Percentiles rank a stretch among this genome's conserved stretches.
Conservation (phyloP, 2,888 invertebrate species). For the Perithous albicinctus region DNA sequence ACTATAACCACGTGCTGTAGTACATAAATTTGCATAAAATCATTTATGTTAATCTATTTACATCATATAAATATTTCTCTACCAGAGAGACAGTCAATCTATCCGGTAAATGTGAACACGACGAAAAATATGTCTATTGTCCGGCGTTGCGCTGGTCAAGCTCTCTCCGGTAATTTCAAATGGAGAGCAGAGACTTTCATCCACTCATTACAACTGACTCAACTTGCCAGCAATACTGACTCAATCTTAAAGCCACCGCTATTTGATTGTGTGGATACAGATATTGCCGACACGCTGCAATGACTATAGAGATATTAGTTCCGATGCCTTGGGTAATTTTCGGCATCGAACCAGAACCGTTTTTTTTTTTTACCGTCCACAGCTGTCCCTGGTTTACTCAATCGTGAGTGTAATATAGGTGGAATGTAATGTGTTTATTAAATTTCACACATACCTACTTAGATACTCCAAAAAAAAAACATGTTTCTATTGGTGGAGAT, state of each 20-base stretch:
- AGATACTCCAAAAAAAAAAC: neutral
- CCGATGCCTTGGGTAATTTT: constrained; percentile 62
- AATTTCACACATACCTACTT: constrained; percentile 31
- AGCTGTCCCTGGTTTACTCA: constrained; percentile 25
- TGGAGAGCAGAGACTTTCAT: too few species aligned
- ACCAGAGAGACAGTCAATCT: too few species aligned
- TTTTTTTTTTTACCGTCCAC: constrained; percentile 50
- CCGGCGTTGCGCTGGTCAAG: too few species aligned
- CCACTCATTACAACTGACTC: constrained; percentile 7
- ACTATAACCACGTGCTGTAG: too few species aligned
- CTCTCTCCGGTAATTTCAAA: too few species aligned
- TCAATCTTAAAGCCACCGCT: constrained; percentile 7
- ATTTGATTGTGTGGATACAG: neutral
- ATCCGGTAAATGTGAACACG: too few species aligned
- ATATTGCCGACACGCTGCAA: constrained; percentile 15
- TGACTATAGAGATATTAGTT: constrained; percentile 27
- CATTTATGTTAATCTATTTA: too few species aligned
- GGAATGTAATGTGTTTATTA: constrained; percentile 34
- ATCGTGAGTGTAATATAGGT: constrained; percentile 2
- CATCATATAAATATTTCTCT: too few species aligned
- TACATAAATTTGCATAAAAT: too few species aligned
- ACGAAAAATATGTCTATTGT: too few species aligned
- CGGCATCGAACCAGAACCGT: constrained; percentile 60
- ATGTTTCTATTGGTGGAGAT: neutral
- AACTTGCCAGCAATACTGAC: neutral